Base-by-base conservation (phyloP, 2,797 vertebrate species). In the Lepus townsendii region DNA sequence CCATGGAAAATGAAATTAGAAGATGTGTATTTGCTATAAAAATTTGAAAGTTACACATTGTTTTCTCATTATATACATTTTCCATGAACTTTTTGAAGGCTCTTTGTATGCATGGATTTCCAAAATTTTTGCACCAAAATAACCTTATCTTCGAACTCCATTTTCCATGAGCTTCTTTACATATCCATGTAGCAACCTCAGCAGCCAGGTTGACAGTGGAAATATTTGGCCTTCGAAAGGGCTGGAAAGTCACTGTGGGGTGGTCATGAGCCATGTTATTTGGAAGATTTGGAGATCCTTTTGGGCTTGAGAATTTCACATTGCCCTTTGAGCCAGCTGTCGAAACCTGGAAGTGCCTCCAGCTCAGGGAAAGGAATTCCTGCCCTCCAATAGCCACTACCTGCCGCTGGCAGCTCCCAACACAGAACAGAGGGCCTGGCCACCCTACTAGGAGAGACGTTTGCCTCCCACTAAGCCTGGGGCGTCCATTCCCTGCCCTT, bases 401-500 rank as follows among this genome's bases (percentile, higher is more conserved):
- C 27, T 92, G 32, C 83, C 68, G 87, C 76, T 94, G 77, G 90
- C 38, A 68, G 13, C 76, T 72, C 65, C n/a, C 0, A 1, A 83
- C 50, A 92, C 32, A 90, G 65, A 72, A 83, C 19, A 38, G 38
- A 96, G 84, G 20, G 47, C 54, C 92, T 68, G 35, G 63, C 50
- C 66, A 90, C 35, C 50, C 80, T 50, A 16, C 1, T 0, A 35
- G 35, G 89, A 38, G 26, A 75, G 66, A 72, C 24, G 30, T 75
- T 63, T 93, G 38, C 50, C 77, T 78, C 26, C 90, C 73, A 75
- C 52, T n/a, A 80, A 83, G 68, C 16, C 52, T 63, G 82, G 71
- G 80, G 38, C 73, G 80, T 27, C 32, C n/a, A 73, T 30, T 68
- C 88, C 63, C 35, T 95, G 93, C 87, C 92, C 93, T 96, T 94